Percentiles rank a stretch among this genome's conserved stretches.
phyloP scores from a whole-genome alignment of 2,888 invertebrate genomes.

The Julus scanicus region DNA sequence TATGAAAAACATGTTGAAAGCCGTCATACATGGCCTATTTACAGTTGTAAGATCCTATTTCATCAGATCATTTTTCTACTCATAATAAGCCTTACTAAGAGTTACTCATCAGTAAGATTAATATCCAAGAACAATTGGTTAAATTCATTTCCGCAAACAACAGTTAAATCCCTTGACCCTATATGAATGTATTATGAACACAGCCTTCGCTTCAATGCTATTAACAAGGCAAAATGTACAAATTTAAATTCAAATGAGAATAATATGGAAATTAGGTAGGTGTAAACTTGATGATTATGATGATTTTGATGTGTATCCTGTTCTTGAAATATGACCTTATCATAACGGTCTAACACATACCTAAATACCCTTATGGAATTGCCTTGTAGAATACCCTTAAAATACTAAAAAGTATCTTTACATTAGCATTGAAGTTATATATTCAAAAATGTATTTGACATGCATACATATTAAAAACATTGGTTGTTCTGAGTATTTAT shows the following conservation, averaged over 20 bases:
- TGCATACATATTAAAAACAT: too few relatives aligned
- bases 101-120: conserved; percentile 15
- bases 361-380: too few relatives aligned
- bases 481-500: too few relatives aligned
- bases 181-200: background rate
- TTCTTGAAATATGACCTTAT: conserved; percentile 16
- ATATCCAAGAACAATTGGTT: background rate
- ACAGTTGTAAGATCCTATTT: background rate
- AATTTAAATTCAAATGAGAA: conserved; percentile 8
- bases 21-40: background rate
- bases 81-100: background rate
- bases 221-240: background rate
- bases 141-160: conserved; percentile 32
- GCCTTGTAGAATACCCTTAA: too few relatives aligned
- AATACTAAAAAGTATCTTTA: too few relatives aligned
- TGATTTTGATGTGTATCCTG: background rate
- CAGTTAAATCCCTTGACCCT: conserved; percentile 35
- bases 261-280: background rate
- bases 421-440: too few relatives aligned
- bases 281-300: background rate
- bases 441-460: too few relatives aligned
- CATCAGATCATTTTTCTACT: background rate
- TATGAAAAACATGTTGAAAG: background rate
- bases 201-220: conserved; percentile 30
- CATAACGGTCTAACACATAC: background rate